Evolutionary conservation across 2,888 invertebrate genomes (phyloP).

Genomic region (Tetranychus piercei): DNA sequence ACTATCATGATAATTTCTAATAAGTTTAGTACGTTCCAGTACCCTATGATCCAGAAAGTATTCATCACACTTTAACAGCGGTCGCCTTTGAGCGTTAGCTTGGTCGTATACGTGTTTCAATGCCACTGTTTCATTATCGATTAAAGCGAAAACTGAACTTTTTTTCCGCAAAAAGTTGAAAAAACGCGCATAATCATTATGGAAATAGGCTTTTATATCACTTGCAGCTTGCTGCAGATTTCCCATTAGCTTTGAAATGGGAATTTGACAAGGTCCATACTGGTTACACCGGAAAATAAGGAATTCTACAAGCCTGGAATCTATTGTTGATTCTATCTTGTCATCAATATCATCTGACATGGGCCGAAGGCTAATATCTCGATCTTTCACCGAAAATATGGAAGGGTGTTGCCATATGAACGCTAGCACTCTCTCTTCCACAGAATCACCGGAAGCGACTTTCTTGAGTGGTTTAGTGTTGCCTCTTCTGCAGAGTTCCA

Average conservation of each 20-base stretch:
- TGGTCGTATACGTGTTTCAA: conserved; percentile 11
- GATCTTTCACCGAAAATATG: conserved; percentile 1
- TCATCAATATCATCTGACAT: conserved; percentile 9
- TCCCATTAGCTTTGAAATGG: conserved; percentile 11
- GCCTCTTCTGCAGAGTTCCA: conserved; percentile 1
- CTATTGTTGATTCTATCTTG: background rate
- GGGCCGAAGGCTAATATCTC: conserved; percentile 1
- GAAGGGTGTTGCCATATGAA: conserved; percentile 19
- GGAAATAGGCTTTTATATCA: background rate
- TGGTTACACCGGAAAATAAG: conserved; percentile 14
- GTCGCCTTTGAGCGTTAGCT: background rate
- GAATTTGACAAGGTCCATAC: conserved; percentile 14
- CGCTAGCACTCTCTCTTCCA: conserved; percentile 12
- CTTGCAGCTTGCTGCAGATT: conserved; percentile 14
- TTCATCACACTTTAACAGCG: background rate
- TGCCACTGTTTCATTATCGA: conserved; percentile 6
- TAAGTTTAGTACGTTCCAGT: conserved; percentile 10
- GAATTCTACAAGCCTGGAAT: conserved; percentile 10
- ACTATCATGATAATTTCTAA: conserved; percentile 10
- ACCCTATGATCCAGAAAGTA: conserved; percentile 11
- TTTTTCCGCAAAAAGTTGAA: background rate
- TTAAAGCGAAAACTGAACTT: conserved; percentile 9
- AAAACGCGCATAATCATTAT: conserved; percentile 4
- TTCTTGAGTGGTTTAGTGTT: background rate
- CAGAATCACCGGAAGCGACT: conserved; percentile 4